Percentiles rank a stretch among this genome's conserved stretches.
Evolutionary conservation across 2,888 invertebrate genomes (phyloP).

Genomic region (Anthrax anthrax): DNA sequence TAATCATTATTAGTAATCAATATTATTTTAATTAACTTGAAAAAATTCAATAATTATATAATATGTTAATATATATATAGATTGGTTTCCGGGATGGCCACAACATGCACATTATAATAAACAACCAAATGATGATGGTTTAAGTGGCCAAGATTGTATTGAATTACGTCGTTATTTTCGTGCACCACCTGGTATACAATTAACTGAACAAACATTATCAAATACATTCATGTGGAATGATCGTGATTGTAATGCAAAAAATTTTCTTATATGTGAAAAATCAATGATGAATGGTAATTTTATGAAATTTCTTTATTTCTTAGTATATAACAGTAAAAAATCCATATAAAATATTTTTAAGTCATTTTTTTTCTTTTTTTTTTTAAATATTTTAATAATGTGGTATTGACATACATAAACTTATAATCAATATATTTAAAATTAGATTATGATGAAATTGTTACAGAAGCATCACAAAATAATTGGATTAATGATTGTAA

Average conservation of each 20-base stretch:
- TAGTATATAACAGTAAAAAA: no score
- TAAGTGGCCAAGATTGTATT: slow-evolving; percentile 68
- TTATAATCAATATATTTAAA: neutral
- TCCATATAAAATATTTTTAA: neutral
- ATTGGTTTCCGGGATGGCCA: slow-evolving; percentile 74
- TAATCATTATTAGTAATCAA: neutral
- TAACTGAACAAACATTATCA: slow-evolving; percentile 34
- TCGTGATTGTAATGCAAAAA: slow-evolving; percentile 55
- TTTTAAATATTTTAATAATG: neutral
- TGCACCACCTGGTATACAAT: slow-evolving; percentile 33
- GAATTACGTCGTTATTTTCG: slow-evolving; percentile 56
- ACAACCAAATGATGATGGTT: slow-evolving; percentile 72
- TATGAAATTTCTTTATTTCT: neutral
- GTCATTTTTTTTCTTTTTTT: no score
- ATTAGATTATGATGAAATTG: neutral
- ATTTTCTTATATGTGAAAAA: slow-evolving; percentile 61
- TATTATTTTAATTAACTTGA: no score
- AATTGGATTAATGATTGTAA: slow-evolving; percentile 46
- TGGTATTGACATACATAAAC: neutral
- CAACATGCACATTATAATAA: slow-evolving; percentile 48
- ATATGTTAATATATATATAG: slow-evolving; percentile 32
- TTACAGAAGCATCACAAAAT: slow-evolving; percentile 35
- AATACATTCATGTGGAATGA: slow-evolving; percentile 70
- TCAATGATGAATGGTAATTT: slow-evolving; percentile 50
- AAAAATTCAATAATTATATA: neutral